These are phyloP conservation scores for Ridgeia piscesae DNA, from an alignment of 1,140 invertebrate genomes.

Conservation along the genomic window DNA sequence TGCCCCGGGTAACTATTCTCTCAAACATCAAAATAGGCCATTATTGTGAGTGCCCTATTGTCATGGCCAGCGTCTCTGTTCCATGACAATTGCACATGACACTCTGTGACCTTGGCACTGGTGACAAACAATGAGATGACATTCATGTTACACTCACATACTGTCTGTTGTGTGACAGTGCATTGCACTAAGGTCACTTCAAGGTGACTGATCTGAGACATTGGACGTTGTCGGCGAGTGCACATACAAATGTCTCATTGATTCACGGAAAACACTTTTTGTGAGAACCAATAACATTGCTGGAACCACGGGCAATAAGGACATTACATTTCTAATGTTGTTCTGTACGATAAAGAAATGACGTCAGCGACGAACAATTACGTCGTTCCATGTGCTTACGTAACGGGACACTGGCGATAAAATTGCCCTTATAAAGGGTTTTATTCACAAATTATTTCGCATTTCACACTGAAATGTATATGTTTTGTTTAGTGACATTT, in stretches of 20 bases:
- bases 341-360: background rate
- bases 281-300: background rate
- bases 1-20: background rate
- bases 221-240: background rate
- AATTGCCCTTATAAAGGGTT: background rate
- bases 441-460: background rate
- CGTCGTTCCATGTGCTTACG: too few relatives aligned
- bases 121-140: background rate
- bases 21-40: background rate
- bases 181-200: background rate
- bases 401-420: background rate
- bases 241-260: background rate
- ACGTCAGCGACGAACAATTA: background rate
- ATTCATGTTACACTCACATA: background rate
- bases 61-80: background rate
- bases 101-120: background rate
- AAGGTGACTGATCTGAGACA: background rate
- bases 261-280: background rate
- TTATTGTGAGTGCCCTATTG: background rate
- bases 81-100: background rate
- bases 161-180: background rate
- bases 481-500: too few relatives aligned
- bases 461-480: too few relatives aligned
- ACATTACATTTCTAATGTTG: background rate
- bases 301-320: background rate